These are phyloP conservation scores for Encarsia formosa DNA, from an alignment of 2,888 invertebrate genomes.

Conservation along the genomic window DNA sequence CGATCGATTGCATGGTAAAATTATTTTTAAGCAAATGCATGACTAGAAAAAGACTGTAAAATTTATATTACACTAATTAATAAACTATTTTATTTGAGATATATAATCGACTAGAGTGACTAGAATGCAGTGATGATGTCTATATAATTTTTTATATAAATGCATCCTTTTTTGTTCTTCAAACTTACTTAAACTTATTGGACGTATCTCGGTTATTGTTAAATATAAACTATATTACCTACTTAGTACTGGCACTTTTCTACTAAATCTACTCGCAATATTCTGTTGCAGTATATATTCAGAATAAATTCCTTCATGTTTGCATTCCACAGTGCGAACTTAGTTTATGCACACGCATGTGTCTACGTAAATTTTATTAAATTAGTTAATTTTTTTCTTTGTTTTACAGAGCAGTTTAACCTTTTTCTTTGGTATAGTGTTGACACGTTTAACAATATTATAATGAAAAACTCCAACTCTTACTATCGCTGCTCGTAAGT, in stretches of 20 bases:
- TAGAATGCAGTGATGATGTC: conserved; percentile 49
- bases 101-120: conserved; percentile 49
- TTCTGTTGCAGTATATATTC: background rate
- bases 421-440: no score
- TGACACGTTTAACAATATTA: no score
- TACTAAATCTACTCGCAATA: conserved; percentile 41
- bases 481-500: no score
- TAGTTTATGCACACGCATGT: no score
- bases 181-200: conserved; percentile 48
- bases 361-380: no score
- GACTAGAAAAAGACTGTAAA: conserved; percentile 37
- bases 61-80: conserved; percentile 32
- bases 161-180: conserved; percentile 21
- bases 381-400: no score
- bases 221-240: conserved; percentile 37
- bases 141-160: conserved; percentile 27
- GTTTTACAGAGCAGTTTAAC: no score
- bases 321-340: no score
- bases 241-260: conserved; percentile 50
- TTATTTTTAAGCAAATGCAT: conserved; percentile 33
- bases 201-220: conserved; percentile 48
- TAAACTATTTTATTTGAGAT: conserved; percentile 27
- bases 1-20: conserved; percentile 5
- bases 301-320: background rate
- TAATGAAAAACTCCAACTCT: no score